Evolutionary conservation across 2,113 vertebrate species (phyloP), one percentile per base, ranked within the genome.

Genomic region (Oostethus manadensis): DNA sequence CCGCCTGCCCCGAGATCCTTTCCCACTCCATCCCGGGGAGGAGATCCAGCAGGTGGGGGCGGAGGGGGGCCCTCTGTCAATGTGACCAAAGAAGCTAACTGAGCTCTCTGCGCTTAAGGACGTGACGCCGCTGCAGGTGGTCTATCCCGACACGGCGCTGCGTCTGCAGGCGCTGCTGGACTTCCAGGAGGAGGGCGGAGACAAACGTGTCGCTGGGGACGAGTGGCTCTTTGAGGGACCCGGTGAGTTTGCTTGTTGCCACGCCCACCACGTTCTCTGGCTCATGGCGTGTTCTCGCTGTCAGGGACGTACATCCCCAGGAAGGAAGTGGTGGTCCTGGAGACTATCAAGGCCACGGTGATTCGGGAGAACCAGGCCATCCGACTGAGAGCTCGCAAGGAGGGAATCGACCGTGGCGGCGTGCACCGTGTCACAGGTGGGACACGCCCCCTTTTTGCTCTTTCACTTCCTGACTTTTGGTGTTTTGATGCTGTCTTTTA

Each of bases 171-270:
- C 93, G 0, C 79, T 94, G 62, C 89, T 97, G 42, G 94, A 95
- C 80, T 94, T 94, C 11, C 82, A 91, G 51, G 85, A 89, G 8
- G 70, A 71, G 0, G 67, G 63, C 0, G 89, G 82, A 1, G 76
- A 88, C 56, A 92, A 90, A 62, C 80, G 89, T 0, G 74, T 94
- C 1, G 93, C 94, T 0, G 94, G 94, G 63, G 94, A 96, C 0
- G 92, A 97, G 81, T 97, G 94, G 94, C 87, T 97, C 2, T 97
- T 97, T 9, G 93, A 97, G 68, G 94, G 94, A 10, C 94, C 94
- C 1, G 93, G 94, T 92, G 21, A 16, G 48, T 48, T n/a, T n/a
- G 16, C 16, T n/a, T 48, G 17, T 48, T n/a, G 46, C 18, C 17
- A 8, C 8, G 20, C 10, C 17, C 18, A 48, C 46, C 46, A 1